These are phyloP conservation scores for Drosophila villosipedis DNA, from an alignment of 2,888 invertebrate species.

Conservation along the genomic window DNA sequence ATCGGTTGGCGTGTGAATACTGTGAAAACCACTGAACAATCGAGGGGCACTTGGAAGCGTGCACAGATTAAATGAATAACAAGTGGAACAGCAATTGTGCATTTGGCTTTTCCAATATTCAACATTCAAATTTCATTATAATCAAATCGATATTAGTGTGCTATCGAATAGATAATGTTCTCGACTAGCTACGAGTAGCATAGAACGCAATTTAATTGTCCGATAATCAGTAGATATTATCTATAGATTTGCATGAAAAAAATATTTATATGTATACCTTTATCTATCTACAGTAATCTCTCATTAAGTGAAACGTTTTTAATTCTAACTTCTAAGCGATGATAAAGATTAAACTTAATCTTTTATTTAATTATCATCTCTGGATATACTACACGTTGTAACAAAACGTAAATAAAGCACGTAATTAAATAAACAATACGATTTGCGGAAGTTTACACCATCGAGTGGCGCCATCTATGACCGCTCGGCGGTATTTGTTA, in stretches of 20 bases:
- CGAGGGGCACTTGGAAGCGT: conserved; percentile 2
- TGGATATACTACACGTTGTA: background rate
- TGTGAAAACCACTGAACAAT: conserved; percentile 12
- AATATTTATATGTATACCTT: background rate
- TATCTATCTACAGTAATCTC: background rate
- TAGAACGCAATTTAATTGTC: background rate
- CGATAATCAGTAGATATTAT: background rate
- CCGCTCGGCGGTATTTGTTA: background rate
- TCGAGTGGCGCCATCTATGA: conserved; percentile 32
- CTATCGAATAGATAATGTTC: background rate
- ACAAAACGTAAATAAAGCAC: background rate
- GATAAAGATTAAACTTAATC: background rate
- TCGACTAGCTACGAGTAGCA: background rate
- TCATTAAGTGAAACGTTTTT: background rate
- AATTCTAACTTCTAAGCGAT: background rate
- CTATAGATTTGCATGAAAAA: background rate
- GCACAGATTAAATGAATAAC: conserved; percentile 2
- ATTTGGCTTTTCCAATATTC: conserved; percentile 41
- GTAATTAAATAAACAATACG: background rate
- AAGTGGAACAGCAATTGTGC: conserved; percentile 34
- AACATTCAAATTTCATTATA: background rate
- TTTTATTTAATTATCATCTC: background rate
- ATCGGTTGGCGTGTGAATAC: conserved; percentile 39
- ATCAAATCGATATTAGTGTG: background rate
- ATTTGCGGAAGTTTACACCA: background rate